phyloP scores from a whole-genome alignment of 2,888 invertebrate species.

The Villa cingulata region DNA sequence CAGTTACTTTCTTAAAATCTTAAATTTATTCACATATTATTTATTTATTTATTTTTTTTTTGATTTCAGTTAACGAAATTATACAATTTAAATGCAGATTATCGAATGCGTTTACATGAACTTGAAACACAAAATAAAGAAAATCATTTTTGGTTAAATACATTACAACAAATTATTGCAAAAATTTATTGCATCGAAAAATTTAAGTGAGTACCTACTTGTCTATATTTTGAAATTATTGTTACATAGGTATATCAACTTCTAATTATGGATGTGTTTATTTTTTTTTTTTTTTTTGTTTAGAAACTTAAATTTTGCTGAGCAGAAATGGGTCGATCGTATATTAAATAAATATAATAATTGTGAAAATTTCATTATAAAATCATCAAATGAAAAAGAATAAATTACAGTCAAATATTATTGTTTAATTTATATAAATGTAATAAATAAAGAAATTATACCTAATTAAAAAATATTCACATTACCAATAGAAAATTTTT shows the following conservation, averaged over 20 bases:
- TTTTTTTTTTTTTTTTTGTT: not conserved
- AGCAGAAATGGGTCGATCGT: slow-evolving; percentile 5
- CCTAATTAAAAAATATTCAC: too few relatives aligned
- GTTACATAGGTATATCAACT: too few relatives aligned
- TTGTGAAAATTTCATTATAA: not conserved
- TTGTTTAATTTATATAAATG: too few relatives aligned
- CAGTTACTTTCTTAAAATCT: too few relatives aligned
- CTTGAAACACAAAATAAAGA: slow-evolving; percentile 8
- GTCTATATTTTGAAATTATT: too few relatives aligned
- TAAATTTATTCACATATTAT: too few relatives aligned
- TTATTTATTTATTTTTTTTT: too few relatives aligned
- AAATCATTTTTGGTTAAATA: slow-evolving; percentile 1
- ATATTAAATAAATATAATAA: slow-evolving; percentile 2
- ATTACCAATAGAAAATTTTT: too few relatives aligned
- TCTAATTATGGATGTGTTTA: not conserved
- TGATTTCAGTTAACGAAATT: slow-evolving; percentile 8
- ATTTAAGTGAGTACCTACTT: not conserved
- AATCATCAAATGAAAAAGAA: too few relatives aligned
- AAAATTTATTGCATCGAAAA: not conserved
- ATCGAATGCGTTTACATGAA: slow-evolving; percentile 5
- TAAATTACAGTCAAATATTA: too few relatives aligned
- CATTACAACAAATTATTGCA: slow-evolving; percentile 7
- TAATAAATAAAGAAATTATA: too few relatives aligned
- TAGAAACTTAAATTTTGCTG: slow-evolving; percentile 5
- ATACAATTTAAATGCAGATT: slow-evolving; percentile 5